These are phyloP conservation scores for Thalassoma bifasciatum DNA, from an alignment of 2,113 vertebrate species.

Conservation along the genomic window DNA sequence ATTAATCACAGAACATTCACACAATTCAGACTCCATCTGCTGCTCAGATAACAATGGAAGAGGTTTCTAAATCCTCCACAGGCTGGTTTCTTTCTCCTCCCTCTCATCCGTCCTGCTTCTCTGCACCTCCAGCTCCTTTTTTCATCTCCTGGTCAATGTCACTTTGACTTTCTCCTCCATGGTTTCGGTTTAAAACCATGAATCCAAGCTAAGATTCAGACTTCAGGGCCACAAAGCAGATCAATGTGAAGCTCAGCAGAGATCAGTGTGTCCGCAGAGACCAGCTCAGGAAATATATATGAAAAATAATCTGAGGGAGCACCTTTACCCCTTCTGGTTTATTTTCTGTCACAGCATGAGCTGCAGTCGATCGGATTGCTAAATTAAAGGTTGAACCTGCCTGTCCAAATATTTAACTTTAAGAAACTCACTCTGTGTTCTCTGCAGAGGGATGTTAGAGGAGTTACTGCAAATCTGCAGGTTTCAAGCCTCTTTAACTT, in stretches of 20 bases:
- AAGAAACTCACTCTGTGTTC: no score
- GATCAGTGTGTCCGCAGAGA: conserved; percentile 10
- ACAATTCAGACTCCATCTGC: conserved; percentile 60
- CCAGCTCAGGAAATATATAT: conserved; percentile 26
- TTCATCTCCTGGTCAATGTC: conserved; percentile 25
- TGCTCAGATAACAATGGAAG: conserved; percentile 48
- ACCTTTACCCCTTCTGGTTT: conserved; percentile 2
- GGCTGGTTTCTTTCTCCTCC: conserved; percentile 10
- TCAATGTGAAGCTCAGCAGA: conserved; percentile 28
- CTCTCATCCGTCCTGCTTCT: conserved; percentile 7
- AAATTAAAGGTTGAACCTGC: neutral
- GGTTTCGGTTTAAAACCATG: conserved; percentile 1
- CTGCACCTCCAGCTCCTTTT: conserved; percentile 2
- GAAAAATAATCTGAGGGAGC: conserved; percentile 10
- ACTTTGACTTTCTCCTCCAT: neutral
- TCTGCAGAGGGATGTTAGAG: no score
- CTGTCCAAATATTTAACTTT: no score
- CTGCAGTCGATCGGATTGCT: neutral
- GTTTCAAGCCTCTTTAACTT: neutral
- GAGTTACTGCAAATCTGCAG: neutral
- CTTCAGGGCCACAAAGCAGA: conserved; percentile 43
- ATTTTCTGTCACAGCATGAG: neutral
- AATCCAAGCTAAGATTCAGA: conserved; percentile 24
- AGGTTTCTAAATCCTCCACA: conserved; percentile 14
- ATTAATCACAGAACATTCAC: conserved; percentile 64